Evolutionary conservation across 2,888 invertebrate genomes (phyloP), one percentile per base, ranked within the genome.

Genomic region (Stomorhina lunata): DNA sequence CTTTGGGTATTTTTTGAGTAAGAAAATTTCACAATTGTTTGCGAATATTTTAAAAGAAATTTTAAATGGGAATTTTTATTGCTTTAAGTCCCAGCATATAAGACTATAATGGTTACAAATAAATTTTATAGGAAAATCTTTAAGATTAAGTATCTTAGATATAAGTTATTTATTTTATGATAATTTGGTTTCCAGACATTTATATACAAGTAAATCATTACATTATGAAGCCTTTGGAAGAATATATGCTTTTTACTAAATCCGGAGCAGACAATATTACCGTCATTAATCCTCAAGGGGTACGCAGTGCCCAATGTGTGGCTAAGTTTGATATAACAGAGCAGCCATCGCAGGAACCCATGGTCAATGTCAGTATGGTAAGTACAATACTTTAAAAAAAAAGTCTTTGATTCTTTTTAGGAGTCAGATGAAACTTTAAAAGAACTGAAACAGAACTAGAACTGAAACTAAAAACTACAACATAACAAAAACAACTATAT

Each of bases 211-310:
- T 97, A 80, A 96, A 97, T 89, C 94, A 94, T 80, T 93, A 95
- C 85, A 92, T 93, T 75, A 96, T 97, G 95, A 96, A 96, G 87
- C 97, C 97, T 0, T 90, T 97, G 59, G 97, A 97, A 90, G 97
- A 97, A 88, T 97, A 97, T 90, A 97, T 97, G 96, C 91, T 96
- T n/a, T 97, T 96, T 89, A 96, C 96, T 3, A 95, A 96, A 86
- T 94, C 95, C 12, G 96, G 95, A 71, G 94, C 95, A 22, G 96
- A 96, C 89, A 95, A 95, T 85, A 96, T 97, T 22, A 95, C 96
- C 77, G 96, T 96, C n/a, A 95, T 96, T 10, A 96, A 96, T 89
- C 95, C 96, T 0, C 95, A 95, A 86, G 97, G 97, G 0, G 95
- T 97, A 0, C 92, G 96, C 78, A 96, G 96, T 88, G 96, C 96